Base-by-base conservation (phyloP, 92 coral and sea anemone genomes). In the Zoanthus gigantus region DNA sequence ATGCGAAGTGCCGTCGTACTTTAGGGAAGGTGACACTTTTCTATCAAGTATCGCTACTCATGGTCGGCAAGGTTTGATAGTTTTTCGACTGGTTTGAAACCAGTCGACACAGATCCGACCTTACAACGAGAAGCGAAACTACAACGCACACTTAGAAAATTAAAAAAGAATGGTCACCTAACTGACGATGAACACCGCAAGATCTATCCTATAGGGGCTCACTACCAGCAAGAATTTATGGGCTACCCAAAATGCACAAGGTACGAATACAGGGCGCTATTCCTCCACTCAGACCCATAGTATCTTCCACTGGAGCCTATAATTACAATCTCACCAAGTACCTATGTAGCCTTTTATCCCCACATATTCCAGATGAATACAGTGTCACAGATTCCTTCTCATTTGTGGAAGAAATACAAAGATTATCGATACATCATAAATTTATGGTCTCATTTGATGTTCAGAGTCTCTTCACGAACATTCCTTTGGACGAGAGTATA, bases 261-360 rank as follows among this genome's bases (percentile, higher is more conserved):
- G n/a, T n/a, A n/a, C n/a, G n/a, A n/a, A n/a, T n/a, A n/a, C n/a
- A 65, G 71, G 71, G 71, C 83, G 44, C 83, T 74, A 47, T 61
- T 18, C 89, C 80, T 84, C 89, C 81, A 31, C 75, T 88, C 48
- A 81, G 87, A 56, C 90, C 90, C 57, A 87, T 87, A 60, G 56
- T 79, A 10, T 87, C 90, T 9, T 87, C 86, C 3, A 81, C 76
- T 17, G 77, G 84, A 23, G 77, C 82, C 60, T 88, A 74, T 56
- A 88, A 88, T 32, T 80, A 23, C 23, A 23, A 23, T 23, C 23
- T 23, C 23, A 23, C 23, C 23, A 23, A 23, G 23, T 23, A 23
- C 67, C 65, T 88, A 32, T 50, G 87, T 42, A 54, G 61, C 37
- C 42, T 60, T 31, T 45, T 88, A 17, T 17, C 50, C 10, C 87